phyloP scores from a whole-genome alignment of 2,797 vertebrate genomes.

The Anomalospiza imberbis region DNA sequence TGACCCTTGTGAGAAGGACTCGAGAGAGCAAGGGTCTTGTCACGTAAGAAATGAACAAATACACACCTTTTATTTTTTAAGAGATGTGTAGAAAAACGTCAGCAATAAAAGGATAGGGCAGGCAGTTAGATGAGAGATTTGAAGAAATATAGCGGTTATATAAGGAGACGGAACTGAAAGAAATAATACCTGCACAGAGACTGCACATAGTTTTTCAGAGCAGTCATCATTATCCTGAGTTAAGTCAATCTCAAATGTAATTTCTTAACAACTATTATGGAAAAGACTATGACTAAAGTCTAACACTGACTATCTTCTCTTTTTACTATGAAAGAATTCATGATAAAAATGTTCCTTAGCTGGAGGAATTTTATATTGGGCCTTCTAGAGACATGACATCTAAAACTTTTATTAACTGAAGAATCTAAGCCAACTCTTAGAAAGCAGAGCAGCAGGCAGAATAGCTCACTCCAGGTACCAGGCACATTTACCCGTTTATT shows the following conservation, averaged over 20 bases:
- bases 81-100: neutral
- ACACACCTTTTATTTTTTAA: neutral
- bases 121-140: neutral
- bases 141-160: neutral
- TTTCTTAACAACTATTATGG: neutral
- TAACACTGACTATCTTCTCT: neutral
- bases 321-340: neutral
- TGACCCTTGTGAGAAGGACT: slow-evolving; percentile 21
- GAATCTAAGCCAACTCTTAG: neutral
- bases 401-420: slow-evolving; percentile 41
- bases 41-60: neutral
- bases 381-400: neutral
- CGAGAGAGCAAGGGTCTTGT: neutral
- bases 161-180: neutral
- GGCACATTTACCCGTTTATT: slow-evolving; percentile 27
- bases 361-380: neutral
- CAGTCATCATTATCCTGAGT: neutral
- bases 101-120: neutral
- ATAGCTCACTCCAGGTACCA: slow-evolving; percentile 1
- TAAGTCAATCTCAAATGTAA: neutral
- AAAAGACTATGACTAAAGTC: neutral
- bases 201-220: neutral
- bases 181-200: neutral
- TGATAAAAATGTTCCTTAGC: neutral
- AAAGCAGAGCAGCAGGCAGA: slow-evolving; percentile 33